These are phyloP conservation scores for Tachina lurida DNA, from an alignment of 2,888 invertebrate species.

Conservation along the genomic window DNA sequence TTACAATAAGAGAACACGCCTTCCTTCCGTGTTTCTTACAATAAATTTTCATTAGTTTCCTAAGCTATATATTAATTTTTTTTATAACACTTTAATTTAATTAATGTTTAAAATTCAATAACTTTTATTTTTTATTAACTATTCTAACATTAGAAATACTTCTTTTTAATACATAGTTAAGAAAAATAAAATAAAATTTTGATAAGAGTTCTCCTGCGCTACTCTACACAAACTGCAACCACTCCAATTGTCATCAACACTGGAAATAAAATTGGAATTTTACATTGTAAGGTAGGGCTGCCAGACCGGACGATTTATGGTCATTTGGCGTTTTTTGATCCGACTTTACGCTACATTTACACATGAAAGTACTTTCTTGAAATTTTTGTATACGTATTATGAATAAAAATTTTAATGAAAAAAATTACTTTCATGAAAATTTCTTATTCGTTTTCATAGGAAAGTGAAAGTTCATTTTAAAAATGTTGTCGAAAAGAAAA, in stretches of 20 bases:
- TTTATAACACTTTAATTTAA: conserved; percentile 1
- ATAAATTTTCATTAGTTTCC: neutral
- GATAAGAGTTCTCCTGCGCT: conserved; percentile 35
- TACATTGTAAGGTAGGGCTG: no score
- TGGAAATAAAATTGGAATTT: conserved; percentile 60
- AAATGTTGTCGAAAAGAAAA: no score
- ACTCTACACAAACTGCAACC: conserved; percentile 37
- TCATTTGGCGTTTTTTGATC: no score
- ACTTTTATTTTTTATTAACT: neutral
- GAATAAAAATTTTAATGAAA: no score
- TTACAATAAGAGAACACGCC: conserved; percentile 61
- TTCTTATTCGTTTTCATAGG: no score
- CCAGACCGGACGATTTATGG: no score
- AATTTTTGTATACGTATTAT: no score
- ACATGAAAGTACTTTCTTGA: no score
- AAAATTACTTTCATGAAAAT: no score
- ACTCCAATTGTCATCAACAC: conserved; percentile 67
- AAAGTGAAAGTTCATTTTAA: no score
- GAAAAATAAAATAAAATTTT: neutral
- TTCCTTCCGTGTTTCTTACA: conserved; percentile 36
- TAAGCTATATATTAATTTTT: neutral
- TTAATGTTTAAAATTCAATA: neutral
- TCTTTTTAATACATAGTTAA: conserved; percentile 14
- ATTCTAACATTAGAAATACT: neutral
- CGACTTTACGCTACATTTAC: no score